Evolutionary conservation across 2,113 vertebrate species (phyloP), one percentile per base, ranked within the genome.

Genomic region (Tyto alba): DNA sequence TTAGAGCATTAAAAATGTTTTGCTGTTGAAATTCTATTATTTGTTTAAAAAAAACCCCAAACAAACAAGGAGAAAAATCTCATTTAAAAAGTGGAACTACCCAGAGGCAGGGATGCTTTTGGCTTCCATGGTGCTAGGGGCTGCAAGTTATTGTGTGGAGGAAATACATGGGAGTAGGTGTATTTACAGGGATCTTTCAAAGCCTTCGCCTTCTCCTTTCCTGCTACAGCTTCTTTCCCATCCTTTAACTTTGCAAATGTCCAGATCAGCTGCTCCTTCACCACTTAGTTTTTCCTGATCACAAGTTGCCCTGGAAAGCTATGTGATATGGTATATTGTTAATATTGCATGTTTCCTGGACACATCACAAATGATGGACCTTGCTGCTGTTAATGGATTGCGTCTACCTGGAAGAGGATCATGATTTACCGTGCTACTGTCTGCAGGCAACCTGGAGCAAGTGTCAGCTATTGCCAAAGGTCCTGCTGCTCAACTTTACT

Each of bases 371-470:
- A 63, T 79, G 32, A 40, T 38, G 34, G 41, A 45, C 60, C 45
- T 82, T 1, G 1, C 25, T 19, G 48, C 16, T 73, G 25, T 17
- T 64, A n/a, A 11, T 0, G 1, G 23, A 25, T 34, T 83, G 22
- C 3, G 7, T 50, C 26, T 79, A 14, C 6, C 30, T 88, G n/a
- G 59, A 66, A 68, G 27, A 45, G 32, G 50, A 55, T 50, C 32
- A 40, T 0, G 7, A 63, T 21, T 88, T 73, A n/a, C 13, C 9
- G 6, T 23, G 13, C 59, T 75, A 56, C 47, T 62, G 7, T 43
- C 68, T 38, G 41, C 45, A 92, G 56, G 43, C 23, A n/a, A 14
- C 66, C 63, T 69, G 43, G 21, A 88, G 69, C 56, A 64, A 52
- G n/a, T 3, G 3, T n/a, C 30, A 62, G 21, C 4, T 66, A 9